Base-by-base conservation (phyloP, 2,113 vertebrate species). In the Malurus cyaneus region DNA sequence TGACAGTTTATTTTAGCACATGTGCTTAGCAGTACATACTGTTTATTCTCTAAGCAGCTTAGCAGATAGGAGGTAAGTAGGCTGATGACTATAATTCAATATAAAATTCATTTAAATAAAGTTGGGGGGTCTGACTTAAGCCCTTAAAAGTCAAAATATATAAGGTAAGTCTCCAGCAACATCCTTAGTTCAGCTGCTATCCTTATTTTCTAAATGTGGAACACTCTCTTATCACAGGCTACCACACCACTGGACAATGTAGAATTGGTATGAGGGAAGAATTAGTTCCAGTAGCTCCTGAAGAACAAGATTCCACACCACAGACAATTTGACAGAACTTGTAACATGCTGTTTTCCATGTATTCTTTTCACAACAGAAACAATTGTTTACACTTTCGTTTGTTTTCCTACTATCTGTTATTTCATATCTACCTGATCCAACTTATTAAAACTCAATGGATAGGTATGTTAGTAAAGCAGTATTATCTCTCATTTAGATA, bases 31-130 rank as follows among this genome's bases (percentile, higher is more conserved):
- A 80, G 42, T 91, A 77, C 92, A 52, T 36, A 88, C 83, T 91
- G 77, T 93, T 97, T 93, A 94, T 92, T 96, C 89, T 89, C 83
- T 96, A 96, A 97, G 93, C 67, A 89, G 91, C 89, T 96, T 96
- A 97, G 47, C 21, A 94, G 76, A 96, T 44, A 64, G 93, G 74
- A 94, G 42, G 88, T 83, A 97, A 97, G 85, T 82, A 96, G 89
- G 64, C 82, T 80, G 92, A 83, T 87, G 14, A 89, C 88, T 94
- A 94, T 79, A 96, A 96, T 94, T 96, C 67, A 96, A 92, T 94
- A 95, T 77, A 91, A 96, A 93, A 89, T 88, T 72, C 34, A 93
- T 91, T 96, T 89, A 94, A 95, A 93, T 94, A 95, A 96, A 95
- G 71, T 94, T 93, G 26, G 62, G 72, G 77, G 76, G 64, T 94